Evolutionary conservation across 23 tunicate species (phyloP).

Genomic region (Styela clava): DNA sequence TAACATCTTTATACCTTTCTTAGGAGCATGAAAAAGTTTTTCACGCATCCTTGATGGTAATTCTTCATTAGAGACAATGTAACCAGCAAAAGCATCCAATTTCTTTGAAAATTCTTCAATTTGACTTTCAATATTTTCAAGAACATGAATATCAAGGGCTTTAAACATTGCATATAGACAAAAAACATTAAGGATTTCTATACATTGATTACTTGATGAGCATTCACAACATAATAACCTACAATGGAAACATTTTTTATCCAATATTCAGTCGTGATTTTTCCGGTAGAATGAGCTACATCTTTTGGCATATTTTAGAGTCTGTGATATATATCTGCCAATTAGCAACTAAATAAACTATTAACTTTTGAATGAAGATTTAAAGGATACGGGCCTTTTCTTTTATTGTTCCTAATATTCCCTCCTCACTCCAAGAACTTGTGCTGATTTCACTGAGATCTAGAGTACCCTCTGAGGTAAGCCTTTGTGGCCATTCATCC

Average conservation of each 20-base stretch:
- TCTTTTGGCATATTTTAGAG: not conserved
- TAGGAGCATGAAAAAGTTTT: conserved; percentile 78
- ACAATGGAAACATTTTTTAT: too few relatives aligned
- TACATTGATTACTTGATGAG: too few relatives aligned
- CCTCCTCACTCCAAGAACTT: conserved; percentile 23
- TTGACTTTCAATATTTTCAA: not conserved
- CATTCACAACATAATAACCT: too few relatives aligned
- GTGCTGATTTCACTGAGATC: conserved; percentile 30
- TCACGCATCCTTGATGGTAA: conserved; percentile 57
- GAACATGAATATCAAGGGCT: conserved; percentile 15
- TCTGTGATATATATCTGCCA: not conserved
- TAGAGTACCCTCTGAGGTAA: conserved; percentile 58
- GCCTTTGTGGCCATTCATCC: conserved; percentile 78
- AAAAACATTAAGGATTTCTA: too few relatives aligned
- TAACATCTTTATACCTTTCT: conserved; percentile 53
- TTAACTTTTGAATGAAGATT: too few relatives aligned
- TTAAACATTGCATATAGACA: too few relatives aligned
- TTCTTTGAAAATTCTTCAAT: conserved; percentile 2
- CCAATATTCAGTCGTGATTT: too few relatives aligned
- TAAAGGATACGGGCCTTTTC: conserved; percentile 28
- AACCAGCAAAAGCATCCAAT: conserved; percentile 17
- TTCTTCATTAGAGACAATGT: conserved; percentile 36
- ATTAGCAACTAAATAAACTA: too few relatives aligned
- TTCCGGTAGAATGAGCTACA: too few relatives aligned
- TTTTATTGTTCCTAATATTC: conserved; percentile 9